phyloP scores from a whole-genome alignment of 2,888 invertebrate species.

The Melanchra persicariae region DNA sequence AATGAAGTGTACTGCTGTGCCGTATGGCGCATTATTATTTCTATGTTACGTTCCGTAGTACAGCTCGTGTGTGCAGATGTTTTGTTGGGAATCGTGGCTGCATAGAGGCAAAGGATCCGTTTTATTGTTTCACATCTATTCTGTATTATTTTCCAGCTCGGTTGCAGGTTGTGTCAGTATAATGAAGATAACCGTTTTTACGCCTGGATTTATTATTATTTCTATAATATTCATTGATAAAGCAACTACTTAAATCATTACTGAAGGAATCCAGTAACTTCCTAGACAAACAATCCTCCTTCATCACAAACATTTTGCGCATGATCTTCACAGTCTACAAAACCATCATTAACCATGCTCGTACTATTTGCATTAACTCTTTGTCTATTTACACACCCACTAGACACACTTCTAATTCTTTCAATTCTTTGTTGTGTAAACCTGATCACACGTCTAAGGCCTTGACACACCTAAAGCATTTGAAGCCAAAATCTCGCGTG shows the following conservation, averaged over 20 bases:
- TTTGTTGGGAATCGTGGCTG: conserved; percentile 13
- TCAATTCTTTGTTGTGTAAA: conserved; percentile 70
- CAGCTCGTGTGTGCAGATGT: conserved; percentile 26
- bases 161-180: neutral
- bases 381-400: conserved; percentile 10
- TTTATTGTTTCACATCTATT: conserved; percentile 27
- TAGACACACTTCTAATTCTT: conserved; percentile 36
- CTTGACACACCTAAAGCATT: conserved; percentile 77
- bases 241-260: neutral
- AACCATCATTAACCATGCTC: neutral
- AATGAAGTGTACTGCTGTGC: conserved; percentile 53
- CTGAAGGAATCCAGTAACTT: neutral
- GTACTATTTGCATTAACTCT: neutral
- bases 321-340: conserved; percentile 7
- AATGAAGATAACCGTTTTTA: neutral
- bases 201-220: neutral
- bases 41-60: conserved; percentile 38
- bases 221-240: neutral
- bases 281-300: neutral
- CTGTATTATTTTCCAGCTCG: neutral
- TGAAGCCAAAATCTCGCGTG: conserved; percentile 65
- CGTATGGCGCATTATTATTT: conserved; percentile 58
- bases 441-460: conserved; percentile 67
- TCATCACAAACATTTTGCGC: neutral
- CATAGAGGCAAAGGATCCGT: neutral